Evolutionary conservation across 2,797 vertebrate genomes (phyloP).

Genomic region (Poecile montanus): DNA sequence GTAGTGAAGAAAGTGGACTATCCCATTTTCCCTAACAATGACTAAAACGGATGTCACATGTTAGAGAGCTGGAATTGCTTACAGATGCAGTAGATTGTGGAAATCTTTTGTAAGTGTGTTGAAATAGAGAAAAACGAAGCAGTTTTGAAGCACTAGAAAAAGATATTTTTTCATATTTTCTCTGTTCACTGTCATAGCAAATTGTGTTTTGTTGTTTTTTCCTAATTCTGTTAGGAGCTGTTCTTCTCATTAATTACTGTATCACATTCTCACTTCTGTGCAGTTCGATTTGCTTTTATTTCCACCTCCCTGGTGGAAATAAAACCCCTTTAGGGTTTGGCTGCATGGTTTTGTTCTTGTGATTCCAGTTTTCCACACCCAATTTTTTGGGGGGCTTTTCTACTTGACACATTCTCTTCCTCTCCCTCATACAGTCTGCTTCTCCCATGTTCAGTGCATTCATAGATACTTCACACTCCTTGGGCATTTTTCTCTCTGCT

Average conservation of each 20-base stretch:
- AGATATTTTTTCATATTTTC: neutral
- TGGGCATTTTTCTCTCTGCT: neutral
- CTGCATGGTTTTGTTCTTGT: neutral
- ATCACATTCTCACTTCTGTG: neutral
- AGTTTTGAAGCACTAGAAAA: neutral
- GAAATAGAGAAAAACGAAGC: neutral
- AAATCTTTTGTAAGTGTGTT: neutral
- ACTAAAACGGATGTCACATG: neutral
- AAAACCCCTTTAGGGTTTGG: neutral
- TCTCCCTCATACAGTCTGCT: neutral
- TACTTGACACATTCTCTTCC: neutral
- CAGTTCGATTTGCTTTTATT: neutral
- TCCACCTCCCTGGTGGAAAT: neutral
- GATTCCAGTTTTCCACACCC: neutral
- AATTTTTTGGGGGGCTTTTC: neutral
- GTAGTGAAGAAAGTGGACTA: neutral
- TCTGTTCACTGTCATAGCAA: neutral
- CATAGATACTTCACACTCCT: neutral
- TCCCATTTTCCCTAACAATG: neutral
- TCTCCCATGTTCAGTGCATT: neutral
- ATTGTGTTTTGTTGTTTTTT: neutral
- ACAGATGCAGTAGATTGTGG: neutral
- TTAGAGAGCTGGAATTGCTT: slow-evolving; percentile 7
- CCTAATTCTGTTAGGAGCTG: neutral
- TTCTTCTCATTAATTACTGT: neutral